Base-by-base conservation (phyloP, 2,888 invertebrate species). In the Lepidonotus clava region DNA sequence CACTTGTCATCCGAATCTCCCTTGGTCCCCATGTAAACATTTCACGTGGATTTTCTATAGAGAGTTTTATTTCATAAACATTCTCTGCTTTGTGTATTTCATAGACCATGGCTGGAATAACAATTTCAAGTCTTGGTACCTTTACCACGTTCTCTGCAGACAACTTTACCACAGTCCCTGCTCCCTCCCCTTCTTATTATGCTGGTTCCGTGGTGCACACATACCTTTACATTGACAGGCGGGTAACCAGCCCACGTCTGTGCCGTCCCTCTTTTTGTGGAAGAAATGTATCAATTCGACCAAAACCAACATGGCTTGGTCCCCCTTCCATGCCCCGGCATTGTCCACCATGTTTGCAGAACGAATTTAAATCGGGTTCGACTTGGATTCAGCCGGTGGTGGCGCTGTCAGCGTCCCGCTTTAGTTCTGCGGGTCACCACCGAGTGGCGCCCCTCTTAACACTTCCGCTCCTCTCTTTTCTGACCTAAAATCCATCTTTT, bases 241-340 rank as follows among this genome's bases (percentile, higher is more conserved):
- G 53, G 53, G 53, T 53, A 53, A 11, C 61, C 61, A 11, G n/a
- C 61, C 24, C 11, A 61, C 28, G 28, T 11, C 28, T 11, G 61
- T 28, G 28, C 28, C 61, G 6, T 46, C 28, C 61, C 2, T 24
- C 28, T 56, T 28, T 61, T 61, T 61, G 28, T 61, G 11, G 28
- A 32, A n/a, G 61, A 61, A 61, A 61, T 61, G 61, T 61, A 61
- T 61, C 61, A 61, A 61, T 32, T 61, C 28, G 61, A 61, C 28
- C 28, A 61, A 61, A 61, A 61, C 61, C 61, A 61, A 61, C 61
- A 61, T 61, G 61, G 61, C 24, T n/a, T n/a, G 61, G 61, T 28
- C 0, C 28, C 5, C 28, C 28, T 32, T 11, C 28, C 61, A 61
- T 61, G 28, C 2, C 61, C 28, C 8, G 4, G 61, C 28, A 61